Evolutionary conservation across 1,140 invertebrate species (phyloP).

Genomic region (Drosophila suzukii): DNA sequence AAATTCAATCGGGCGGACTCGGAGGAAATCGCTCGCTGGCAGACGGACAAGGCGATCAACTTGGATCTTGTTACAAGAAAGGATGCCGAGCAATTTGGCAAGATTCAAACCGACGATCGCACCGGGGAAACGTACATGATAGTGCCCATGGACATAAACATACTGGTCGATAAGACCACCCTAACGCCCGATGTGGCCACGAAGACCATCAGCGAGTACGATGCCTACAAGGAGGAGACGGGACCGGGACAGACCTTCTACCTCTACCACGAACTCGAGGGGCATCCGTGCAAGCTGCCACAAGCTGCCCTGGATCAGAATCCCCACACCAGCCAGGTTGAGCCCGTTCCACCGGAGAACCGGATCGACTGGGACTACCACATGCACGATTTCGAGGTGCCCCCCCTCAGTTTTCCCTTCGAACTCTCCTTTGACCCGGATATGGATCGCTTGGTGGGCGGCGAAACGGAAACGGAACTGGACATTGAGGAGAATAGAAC

Average conservation of each 20-base stretch:
- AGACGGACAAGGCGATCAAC: background rate
- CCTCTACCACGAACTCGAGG: background rate
- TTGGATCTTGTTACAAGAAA: slow-evolving; percentile 18
- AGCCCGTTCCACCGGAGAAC: background rate
- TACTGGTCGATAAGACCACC: slow-evolving; percentile 17
- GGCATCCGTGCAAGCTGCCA: background rate
- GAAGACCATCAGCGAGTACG: background rate
- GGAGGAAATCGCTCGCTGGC: slow-evolving; percentile 18
- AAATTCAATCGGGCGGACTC: background rate
- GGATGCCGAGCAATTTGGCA: slow-evolving; percentile 15
- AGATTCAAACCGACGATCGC: slow-evolving; percentile 13
- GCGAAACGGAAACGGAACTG: background rate
- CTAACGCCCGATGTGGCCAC: background rate
- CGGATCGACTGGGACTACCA: background rate
- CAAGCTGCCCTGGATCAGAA: background rate
- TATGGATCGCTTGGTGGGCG: background rate
- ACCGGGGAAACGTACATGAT: slow-evolving; percentile 59
- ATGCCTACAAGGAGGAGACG: background rate
- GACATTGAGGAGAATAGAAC: background rate
- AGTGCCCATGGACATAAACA: slow-evolving; percentile 46
- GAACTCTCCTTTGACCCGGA: background rate
- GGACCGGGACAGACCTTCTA: background rate
- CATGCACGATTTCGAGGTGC: slow-evolving; percentile 6
- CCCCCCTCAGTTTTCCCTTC: slow-evolving; percentile 12
- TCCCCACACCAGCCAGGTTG: background rate